Evolutionary conservation across 2,113 vertebrate species (phyloP).

Genomic region (Catharus bicknelli): DNA sequence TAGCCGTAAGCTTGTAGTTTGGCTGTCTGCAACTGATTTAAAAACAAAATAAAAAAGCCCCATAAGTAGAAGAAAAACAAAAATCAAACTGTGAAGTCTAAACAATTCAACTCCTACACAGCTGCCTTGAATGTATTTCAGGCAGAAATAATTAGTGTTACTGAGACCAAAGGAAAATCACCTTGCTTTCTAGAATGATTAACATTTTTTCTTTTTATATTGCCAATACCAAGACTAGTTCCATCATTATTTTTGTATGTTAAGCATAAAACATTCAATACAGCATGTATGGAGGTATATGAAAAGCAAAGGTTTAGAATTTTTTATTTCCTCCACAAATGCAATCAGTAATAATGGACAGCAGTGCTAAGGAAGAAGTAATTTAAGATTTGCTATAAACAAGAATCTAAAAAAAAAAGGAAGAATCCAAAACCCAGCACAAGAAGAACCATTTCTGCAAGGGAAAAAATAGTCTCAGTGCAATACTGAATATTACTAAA

Average conservation of each 20-base stretch:
- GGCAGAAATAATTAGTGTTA: slow-evolving; percentile 27
- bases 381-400: not conserved
- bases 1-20: not conserved
- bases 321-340: not conserved
- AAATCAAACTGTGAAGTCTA: not conserved
- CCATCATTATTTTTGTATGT: not conserved
- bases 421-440: not conserved
- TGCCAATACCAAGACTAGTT: not conserved
- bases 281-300: not conserved
- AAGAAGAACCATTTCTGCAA: not conserved
- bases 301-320: not conserved
- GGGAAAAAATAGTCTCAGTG: not conserved
- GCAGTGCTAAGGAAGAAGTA: not conserved
- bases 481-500: not conserved
- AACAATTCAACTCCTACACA: slow-evolving; percentile 8
- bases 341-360: not conserved
- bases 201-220: not conserved
- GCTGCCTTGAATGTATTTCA: not conserved
- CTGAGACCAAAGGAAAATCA: slow-evolving; percentile 31
- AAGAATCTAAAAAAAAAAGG: not conserved
- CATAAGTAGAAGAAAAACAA: not conserved
- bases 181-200: not conserved
- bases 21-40: not conserved
- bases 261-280: not conserved
- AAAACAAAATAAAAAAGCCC: not conserved